These are phyloP conservation scores for Cacoxenus indagator DNA, from an alignment of 2,888 invertebrate genomes.

Conservation along the genomic window DNA sequence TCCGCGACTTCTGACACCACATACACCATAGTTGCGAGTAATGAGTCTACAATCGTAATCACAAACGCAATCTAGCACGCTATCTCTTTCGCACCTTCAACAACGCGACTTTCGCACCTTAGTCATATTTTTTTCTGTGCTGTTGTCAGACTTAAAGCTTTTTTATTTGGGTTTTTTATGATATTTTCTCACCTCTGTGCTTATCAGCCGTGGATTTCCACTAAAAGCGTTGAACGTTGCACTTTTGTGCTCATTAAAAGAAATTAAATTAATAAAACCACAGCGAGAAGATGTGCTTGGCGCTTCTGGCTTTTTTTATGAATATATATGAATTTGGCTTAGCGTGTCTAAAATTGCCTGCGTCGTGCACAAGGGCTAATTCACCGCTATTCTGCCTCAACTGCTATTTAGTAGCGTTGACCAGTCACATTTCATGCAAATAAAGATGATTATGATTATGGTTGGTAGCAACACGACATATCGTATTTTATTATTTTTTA, in stretches of 20 bases:
- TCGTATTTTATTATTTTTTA: too few species aligned
- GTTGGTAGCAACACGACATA: neutral
- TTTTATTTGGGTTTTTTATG: conserved; percentile 25
- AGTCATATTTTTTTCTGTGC: conserved; percentile 13
- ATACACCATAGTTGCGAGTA: neutral
- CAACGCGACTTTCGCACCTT: too few species aligned
- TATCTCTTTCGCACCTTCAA: too few species aligned
- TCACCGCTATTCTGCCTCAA: neutral
- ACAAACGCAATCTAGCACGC: too few species aligned
- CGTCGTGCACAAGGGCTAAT: neutral
- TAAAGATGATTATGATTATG: neutral
- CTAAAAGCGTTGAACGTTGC: conserved; percentile 61
- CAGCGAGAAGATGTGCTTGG: neutral
- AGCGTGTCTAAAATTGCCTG: neutral
- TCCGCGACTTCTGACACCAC: conserved; percentile 28
- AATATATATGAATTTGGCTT: neutral
- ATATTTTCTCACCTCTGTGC: conserved; percentile 43
- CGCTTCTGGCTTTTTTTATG: neutral
- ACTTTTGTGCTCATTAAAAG: conserved; percentile 55
- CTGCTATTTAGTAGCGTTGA: neutral
- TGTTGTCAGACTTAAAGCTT: too few species aligned
- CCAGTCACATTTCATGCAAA: neutral
- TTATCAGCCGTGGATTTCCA: conserved; percentile 58
- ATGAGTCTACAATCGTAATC: too few species aligned
- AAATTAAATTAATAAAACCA: conserved; percentile 12